Evolutionary conservation across 2,888 invertebrate species (phyloP).

Genomic region (Harmothoe impar): DNA sequence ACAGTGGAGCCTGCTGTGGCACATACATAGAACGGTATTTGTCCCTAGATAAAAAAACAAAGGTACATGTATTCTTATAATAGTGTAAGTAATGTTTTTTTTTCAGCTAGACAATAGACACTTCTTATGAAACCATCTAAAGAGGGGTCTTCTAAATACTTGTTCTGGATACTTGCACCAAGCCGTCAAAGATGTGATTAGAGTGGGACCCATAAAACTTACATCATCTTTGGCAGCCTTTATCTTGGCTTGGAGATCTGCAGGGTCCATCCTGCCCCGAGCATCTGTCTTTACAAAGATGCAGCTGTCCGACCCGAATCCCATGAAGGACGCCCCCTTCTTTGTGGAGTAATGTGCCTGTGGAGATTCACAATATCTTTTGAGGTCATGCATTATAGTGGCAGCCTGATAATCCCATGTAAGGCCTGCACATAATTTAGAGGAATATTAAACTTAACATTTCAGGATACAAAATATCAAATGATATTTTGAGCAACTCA

Average conservation of each 20-base stretch:
- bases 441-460: too few species aligned
- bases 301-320: conserved; percentile 92
- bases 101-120: too few species aligned
- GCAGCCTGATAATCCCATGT: too few species aligned
- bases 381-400: too few species aligned
- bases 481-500: too few species aligned
- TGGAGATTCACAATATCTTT: not conserved
- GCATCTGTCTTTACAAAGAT: conserved; percentile 89
- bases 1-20: conserved; percentile 90
- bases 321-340: conserved; percentile 93
- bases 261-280: conserved; percentile 88
- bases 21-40: conserved; percentile 88
- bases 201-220: too few species aligned
- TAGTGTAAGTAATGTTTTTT: too few species aligned
- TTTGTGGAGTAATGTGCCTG: conserved; percentile 91
- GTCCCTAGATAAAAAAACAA: conserved; percentile 69
- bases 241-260: conserved; percentile 88
- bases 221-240: conserved; percentile 54
- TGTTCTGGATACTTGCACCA: too few species aligned
- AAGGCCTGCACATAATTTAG: too few species aligned
- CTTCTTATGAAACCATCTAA: too few species aligned
- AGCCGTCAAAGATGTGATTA: too few species aligned
- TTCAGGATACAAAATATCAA: not conserved
- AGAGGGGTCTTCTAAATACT: too few species aligned
- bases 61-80: not conserved